A percentile compares a stretch with the other conserved stretches of the same genome.
phyloP scores from a whole-genome alignment of 64 coral and sea anemone species.

The Porites lutea region DNA sequence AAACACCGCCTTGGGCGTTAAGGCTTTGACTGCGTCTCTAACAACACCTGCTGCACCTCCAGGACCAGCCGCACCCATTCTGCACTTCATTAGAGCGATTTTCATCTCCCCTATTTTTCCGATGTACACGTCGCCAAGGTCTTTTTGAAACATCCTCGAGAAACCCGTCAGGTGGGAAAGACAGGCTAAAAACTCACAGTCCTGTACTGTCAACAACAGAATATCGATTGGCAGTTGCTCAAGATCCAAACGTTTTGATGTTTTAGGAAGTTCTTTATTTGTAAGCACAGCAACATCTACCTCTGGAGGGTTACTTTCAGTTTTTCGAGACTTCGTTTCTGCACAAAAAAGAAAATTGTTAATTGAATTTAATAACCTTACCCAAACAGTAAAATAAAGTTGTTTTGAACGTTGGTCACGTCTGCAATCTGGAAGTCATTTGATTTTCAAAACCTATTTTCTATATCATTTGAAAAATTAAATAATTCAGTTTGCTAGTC shows the following conservation, averaged over 20 bases:
- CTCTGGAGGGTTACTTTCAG: background rate
- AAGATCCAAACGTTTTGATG: background rate
- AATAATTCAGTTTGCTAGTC: no score
- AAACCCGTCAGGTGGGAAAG: background rate
- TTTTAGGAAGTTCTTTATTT: background rate
- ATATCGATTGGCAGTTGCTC: background rate
- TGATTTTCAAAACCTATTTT: no score
- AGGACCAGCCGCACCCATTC: background rate
- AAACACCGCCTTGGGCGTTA: constrained; percentile 20
- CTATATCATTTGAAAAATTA: no score
- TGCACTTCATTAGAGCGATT: background rate
- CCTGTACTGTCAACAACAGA: constrained; percentile 15
- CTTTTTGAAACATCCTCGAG: background rate
- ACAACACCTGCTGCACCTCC: background rate
- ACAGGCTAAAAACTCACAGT: constrained; percentile 11
- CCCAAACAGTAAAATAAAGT: no score
- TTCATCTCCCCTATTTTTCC: background rate
- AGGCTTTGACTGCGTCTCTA: background rate
- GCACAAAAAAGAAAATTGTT: no score
- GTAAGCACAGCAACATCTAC: background rate
- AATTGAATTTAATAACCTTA: no score
- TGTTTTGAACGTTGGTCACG: no score
- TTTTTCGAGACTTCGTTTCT: no score
- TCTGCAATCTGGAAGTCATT: no score
- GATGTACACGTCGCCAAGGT: background rate